Evolutionary conservation across 2,797 vertebrate genomes (phyloP), one percentile per base, ranked within the genome.

Genomic region (Aeoliscus strigatus): DNA sequence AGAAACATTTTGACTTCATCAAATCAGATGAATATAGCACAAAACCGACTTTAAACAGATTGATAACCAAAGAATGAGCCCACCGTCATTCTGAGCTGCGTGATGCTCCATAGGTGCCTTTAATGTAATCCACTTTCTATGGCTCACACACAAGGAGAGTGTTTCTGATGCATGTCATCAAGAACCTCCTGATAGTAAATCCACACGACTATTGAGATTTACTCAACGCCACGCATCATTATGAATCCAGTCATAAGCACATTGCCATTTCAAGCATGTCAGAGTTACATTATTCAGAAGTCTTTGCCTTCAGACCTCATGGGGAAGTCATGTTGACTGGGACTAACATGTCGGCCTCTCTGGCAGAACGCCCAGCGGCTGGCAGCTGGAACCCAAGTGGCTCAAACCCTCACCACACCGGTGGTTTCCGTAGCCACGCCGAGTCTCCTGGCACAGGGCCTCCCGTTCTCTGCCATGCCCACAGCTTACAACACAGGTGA

Each of bases 401-500:
- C 91, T 34, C 94, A 97, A 75, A 90, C 91, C 2, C 88, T 98
- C 61, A 98, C 92, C 81, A 98, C 96, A 0, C 96, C 95, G 0
- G 94, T 97, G 39, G 96, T 98, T 39, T 97, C 96, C 0, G 92
- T 98, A 80, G 92, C 96, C 24, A 97, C 95, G 0, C 96, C 96
- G 0, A 97, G 94, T 70, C 87, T 98, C 67, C 88, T 97, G 88
- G 91, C 92, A 8, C 85, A 87, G 62, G 85, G 83, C 27, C 75
- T 87, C 84, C 94, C 94, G 26, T 98, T 98, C 85, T 96, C 94
- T 0, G 94, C 93, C 66, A 98, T 98, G 94, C 89, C 92, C 50
- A 96, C 95, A 0, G 92, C 93, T 0, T 98, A 98, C 91, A 97
- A 94, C 87, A 92, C 96, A 92, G 95, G 96, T 98, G 58, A 91